Conservation (phyloP, 2,888 invertebrate species). For the Xiphydria camelus region DNA sequence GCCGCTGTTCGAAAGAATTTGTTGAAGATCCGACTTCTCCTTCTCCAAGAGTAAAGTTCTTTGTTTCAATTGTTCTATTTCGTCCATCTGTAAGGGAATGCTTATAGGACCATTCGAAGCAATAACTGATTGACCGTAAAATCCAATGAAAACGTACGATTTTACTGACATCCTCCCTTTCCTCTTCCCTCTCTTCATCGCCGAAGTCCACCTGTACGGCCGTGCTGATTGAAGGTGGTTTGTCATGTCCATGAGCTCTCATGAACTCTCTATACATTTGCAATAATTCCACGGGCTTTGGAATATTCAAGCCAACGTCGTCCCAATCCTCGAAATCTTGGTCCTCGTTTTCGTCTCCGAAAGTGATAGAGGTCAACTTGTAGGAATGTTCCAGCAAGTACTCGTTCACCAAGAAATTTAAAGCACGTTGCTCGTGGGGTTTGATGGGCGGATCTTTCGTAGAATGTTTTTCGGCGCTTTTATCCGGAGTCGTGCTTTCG, state of each 20-base stretch:
- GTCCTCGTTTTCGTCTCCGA: slow-evolving; percentile 88
- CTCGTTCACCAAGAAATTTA: slow-evolving; percentile 87
- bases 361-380: slow-evolving; percentile 86
- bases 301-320: slow-evolving; percentile 85
- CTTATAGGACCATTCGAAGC: slow-evolving; percentile 4
- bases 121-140: neutral
- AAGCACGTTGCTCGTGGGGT: slow-evolving; percentile 80
- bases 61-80: slow-evolving; percentile 63
- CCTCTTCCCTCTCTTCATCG: slow-evolving; percentile 27
- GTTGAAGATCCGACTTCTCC: slow-evolving; percentile 64
- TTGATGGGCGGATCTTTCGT: slow-evolving; percentile 64
- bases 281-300: slow-evolving; percentile 76
- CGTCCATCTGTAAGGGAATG: slow-evolving; percentile 59
- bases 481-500: slow-evolving; percentile 60
- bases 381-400: slow-evolving; percentile 78
- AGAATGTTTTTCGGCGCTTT: slow-evolving; percentile 52
- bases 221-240: slow-evolving; percentile 60
- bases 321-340: slow-evolving; percentile 94
- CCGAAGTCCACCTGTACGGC: slow-evolving; percentile 44
- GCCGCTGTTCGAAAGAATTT: too few species aligned
- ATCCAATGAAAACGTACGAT: too few species aligned
- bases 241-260: slow-evolving; percentile 58
- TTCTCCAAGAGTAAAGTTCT: slow-evolving; percentile 62
- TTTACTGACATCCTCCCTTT: too few species aligned
- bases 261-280: slow-evolving; percentile 67